A percentile compares a stretch with the other conserved stretches of the same genome.
phyloP scores from a whole-genome alignment of 2,888 invertebrate genomes.

The Clostera curtula region DNA sequence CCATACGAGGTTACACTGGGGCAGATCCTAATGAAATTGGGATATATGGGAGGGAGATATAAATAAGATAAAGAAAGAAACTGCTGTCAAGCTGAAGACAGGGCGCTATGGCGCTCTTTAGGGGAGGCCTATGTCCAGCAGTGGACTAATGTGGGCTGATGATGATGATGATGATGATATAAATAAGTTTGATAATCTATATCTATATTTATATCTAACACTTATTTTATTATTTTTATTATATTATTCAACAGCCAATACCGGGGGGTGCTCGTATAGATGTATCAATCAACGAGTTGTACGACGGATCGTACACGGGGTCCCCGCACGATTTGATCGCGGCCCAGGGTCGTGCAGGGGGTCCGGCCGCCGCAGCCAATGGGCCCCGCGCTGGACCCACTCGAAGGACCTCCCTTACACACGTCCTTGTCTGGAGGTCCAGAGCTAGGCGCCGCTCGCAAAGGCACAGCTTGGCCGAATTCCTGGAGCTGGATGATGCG shows the following conservation, averaged over 20 bases:
- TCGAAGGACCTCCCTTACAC: slow-evolving; percentile 83
- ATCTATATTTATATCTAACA: too few species aligned
- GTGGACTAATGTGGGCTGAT: too few species aligned
- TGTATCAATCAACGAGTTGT: slow-evolving; percentile 95
- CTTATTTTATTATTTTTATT: too few species aligned
- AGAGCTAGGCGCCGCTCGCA: slow-evolving; percentile 64
- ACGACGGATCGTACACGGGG: slow-evolving; percentile 96
- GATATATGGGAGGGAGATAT: too few species aligned
- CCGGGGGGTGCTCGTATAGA: slow-evolving; percentile 90
- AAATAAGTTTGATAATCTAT: too few species aligned
- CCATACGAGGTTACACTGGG: too few species aligned
- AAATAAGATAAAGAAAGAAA: too few species aligned
- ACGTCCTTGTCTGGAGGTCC: slow-evolving; percentile 85
- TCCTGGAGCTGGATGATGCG: slow-evolving; percentile 90
- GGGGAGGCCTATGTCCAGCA: too few species aligned
- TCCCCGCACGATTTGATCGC: slow-evolving; percentile 92
- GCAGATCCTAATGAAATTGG: too few species aligned
- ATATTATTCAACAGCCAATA: slow-evolving; percentile 83
- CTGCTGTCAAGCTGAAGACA: too few species aligned
- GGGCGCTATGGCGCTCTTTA: too few species aligned
- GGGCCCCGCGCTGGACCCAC: slow-evolving; percentile 85
- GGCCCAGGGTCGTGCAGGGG: slow-evolving; percentile 80
- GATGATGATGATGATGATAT: too few species aligned
- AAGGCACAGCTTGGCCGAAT: slow-evolving; percentile 89
- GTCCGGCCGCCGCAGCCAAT: slow-evolving; percentile 56